Conservation (phyloP, 92 coral and sea anemone species). For the Anthopleura xanthogrammica region DNA sequence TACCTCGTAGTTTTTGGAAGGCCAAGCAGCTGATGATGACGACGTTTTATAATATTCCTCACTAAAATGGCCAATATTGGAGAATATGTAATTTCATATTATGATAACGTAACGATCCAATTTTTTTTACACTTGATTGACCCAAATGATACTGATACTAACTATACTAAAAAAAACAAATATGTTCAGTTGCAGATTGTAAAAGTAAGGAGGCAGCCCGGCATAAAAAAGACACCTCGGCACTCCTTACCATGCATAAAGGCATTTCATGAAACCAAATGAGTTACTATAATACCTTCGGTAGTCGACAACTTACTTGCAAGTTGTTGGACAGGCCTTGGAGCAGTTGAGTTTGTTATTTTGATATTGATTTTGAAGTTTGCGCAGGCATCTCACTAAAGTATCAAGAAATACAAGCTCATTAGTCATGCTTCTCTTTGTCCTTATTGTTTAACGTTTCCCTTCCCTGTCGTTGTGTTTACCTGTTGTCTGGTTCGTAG, state of each 20-base stretch:
- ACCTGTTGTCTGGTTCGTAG: constrained; percentile 35
- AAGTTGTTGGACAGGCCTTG: background rate
- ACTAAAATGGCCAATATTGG: background rate
- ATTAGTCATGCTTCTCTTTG: background rate
- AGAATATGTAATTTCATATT: too few species aligned
- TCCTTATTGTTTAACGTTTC: too few species aligned
- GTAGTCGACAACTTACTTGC: background rate
- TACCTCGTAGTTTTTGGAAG: background rate
- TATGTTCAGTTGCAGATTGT: too few species aligned
- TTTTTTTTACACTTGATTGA: too few species aligned
- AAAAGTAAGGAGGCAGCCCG: too few species aligned
- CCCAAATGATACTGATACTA: too few species aligned
- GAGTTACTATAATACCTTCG: too few species aligned
- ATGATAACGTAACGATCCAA: too few species aligned
- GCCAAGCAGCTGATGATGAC: background rate
- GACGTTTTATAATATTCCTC: background rate
- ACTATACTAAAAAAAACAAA: too few species aligned
- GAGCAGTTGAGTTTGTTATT: background rate
- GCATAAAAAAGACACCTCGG: too few species aligned
- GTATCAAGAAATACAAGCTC: background rate
- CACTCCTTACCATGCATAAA: too few species aligned
- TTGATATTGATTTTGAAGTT: background rate
- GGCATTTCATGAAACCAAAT: too few species aligned
- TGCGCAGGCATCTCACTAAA: background rate
- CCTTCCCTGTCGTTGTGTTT: background rate